Evolutionary conservation across 2,888 invertebrate genomes (phyloP).

Genomic region (Drosophila picticornis): DNA sequence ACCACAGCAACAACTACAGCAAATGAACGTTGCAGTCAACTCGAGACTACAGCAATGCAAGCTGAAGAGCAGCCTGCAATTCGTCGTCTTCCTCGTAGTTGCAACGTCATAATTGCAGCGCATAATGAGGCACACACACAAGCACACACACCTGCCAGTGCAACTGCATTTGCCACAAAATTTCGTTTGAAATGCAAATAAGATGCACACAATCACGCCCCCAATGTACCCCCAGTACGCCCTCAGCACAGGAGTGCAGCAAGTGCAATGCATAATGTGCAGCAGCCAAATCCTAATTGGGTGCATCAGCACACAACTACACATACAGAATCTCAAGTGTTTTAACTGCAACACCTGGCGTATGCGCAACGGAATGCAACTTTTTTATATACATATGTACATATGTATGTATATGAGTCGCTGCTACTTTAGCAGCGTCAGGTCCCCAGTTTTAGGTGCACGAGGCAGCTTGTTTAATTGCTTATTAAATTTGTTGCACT

Average conservation of each 20-base stretch:
- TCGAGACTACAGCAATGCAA: constrained; percentile 66
- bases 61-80: constrained; percentile 72
- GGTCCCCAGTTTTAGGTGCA: constrained; percentile 20
- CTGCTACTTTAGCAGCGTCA: constrained; percentile 62
- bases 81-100: constrained; percentile 68
- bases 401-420: constrained; percentile 44
- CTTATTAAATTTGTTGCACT: constrained; percentile 57
- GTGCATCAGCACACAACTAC: constrained; percentile 53
- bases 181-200: constrained; percentile 84
- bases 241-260: constrained; percentile 20
- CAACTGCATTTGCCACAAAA: constrained; percentile 59
- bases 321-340: constrained; percentile 43
- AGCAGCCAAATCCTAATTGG: constrained; percentile 70
- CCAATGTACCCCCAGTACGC: constrained; percentile 35
- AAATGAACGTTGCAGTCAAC: constrained; percentile 55
- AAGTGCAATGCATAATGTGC: constrained; percentile 62
- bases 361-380: constrained; percentile 58
- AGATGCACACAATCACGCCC: constrained; percentile 64
- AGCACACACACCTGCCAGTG: constrained; percentile 33
- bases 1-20: constrained; percentile 46
- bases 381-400: constrained; percentile 38
- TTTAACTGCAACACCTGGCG: constrained; percentile 48
- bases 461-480: constrained; percentile 49
- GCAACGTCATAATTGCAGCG: constrained; percentile 77
- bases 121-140: constrained; percentile 72